Percentiles rank a stretch among this genome's conserved stretches.
Conservation (phyloP, 2,113 vertebrate species). For the Melanerpes formicivorus region DNA sequence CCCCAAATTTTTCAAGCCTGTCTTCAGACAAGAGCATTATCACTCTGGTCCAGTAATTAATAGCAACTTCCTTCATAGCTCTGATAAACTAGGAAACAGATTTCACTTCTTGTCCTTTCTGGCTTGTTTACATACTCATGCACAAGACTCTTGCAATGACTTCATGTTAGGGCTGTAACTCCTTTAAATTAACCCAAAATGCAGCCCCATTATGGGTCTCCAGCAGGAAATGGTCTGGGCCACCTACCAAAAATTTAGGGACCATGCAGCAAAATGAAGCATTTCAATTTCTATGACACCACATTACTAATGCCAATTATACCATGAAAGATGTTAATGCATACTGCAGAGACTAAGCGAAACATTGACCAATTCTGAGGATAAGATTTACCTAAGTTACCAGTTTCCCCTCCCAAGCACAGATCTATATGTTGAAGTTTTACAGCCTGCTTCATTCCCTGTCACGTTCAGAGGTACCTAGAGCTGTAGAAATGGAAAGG, state of each 20-base stretch:
- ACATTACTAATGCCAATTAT: slow-evolving; percentile 46
- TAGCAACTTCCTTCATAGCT: slow-evolving; percentile 13
- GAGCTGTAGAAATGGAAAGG: background rate
- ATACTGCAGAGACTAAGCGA: background rate
- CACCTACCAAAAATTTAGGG: slow-evolving; percentile 20
- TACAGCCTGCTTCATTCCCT: background rate
- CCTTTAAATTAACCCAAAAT: background rate
- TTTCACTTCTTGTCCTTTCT: background rate
- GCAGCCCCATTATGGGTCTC: background rate
- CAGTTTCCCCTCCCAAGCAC: background rate
- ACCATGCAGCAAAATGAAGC: slow-evolving; percentile 24
- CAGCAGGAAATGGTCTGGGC: background rate
- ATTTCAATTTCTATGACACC: slow-evolving; percentile 31
- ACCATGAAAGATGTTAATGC: slow-evolving; percentile 22
- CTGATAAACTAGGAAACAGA: slow-evolving; percentile 27
- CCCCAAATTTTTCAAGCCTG: too few species aligned
- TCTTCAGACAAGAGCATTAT: slow-evolving; percentile 5
- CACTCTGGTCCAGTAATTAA: slow-evolving; percentile 24
- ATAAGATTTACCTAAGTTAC: background rate
- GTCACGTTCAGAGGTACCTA: background rate
- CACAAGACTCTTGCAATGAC: background rate
- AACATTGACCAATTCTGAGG: background rate
- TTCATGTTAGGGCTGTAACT: background rate
- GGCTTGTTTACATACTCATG: background rate
- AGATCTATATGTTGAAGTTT: background rate